Percentiles rank a stretch among this genome's conserved stretches.
phyloP scores from a whole-genome alignment of 1,140 invertebrate genomes.

The Apolygus lucorum region DNA sequence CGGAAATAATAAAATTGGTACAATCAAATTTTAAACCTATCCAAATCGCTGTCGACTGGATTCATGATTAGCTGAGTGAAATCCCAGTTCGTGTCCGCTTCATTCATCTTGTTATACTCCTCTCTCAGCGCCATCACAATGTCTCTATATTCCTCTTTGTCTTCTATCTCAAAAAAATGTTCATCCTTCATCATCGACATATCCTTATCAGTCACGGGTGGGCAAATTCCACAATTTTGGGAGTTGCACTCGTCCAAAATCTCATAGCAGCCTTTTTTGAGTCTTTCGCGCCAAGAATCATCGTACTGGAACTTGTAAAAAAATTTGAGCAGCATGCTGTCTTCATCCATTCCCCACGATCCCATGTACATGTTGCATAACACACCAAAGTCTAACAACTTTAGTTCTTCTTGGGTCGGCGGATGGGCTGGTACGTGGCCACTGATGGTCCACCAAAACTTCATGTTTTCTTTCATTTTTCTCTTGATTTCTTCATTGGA shows the following conservation, averaged over 20 bases:
- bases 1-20: no score
- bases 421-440: not conserved
- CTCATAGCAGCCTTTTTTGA: not conserved
- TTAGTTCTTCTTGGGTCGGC: not conserved
- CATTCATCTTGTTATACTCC: not conserved
- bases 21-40: no score
- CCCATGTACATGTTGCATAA: conserved; percentile 2
- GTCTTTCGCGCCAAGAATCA: not conserved
- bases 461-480: not conserved
- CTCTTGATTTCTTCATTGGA: not conserved
- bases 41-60: not conserved
- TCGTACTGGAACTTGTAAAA: conserved; percentile 4
- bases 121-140: not conserved
- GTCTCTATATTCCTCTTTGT: not conserved
- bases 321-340: not conserved
- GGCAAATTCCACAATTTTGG: not conserved
- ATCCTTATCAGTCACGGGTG: not conserved
- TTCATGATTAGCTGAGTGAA: not conserved
- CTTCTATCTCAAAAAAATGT: conserved; percentile 5
- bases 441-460: not conserved
- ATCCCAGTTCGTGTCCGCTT: not conserved
- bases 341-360: not conserved
- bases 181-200: conserved; percentile 3
- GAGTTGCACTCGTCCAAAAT: not conserved
- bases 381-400: not conserved